Base-by-base conservation (phyloP, 2,888 invertebrate genomes). In the Cephus runcator region DNA sequence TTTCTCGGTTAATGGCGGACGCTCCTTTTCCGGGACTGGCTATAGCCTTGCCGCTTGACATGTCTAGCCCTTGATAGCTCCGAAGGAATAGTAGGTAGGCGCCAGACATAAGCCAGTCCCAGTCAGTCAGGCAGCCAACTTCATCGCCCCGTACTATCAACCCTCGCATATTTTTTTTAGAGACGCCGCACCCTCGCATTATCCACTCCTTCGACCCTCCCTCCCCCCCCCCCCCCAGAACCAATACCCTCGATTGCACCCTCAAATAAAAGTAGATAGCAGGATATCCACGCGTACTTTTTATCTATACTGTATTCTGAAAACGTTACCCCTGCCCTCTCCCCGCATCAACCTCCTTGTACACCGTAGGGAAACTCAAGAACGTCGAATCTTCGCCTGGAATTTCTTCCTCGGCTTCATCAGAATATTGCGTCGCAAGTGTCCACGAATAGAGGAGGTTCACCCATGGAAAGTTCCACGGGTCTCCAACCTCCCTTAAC, bases 371-470 rank as follows among this genome's bases (percentile, higher is more conserved):
- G 2, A 15, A 33, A 12, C 71, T 30, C 71, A 11, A 12, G 15
- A 31, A 31, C 33, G 71, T 71, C 15, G 30, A 30, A 4, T 12
- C 15, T 69, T 69, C 11, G 30, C 1, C n/a, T 71, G 33, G 33
- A 71, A 71, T 33, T 33, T 74, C 69, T 35, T 34, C 69, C 73
- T 15, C 34, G 40, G 36, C 56, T 76, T 78, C 77, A 77, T 80
- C 80, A 75, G 69, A 80, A 78, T 75, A 75, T 71, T 75, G 68
- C 74, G 31, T 56, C 33, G 75, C 34, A 75, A 76, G 76, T 71
- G 35, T 76, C 34, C 40, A n/a, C 34, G 79, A 35, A 73, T 69
- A 75, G 73, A 69, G 76, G 78, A 68, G 71, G 69, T 77, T 40
- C 71, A 36, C 56, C 56, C 23, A 2, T 23, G 23, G 6, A 56